These are phyloP conservation scores for Neodiprion fabricii DNA, from an alignment of 1,140 invertebrate genomes.

Conservation along the genomic window DNA sequence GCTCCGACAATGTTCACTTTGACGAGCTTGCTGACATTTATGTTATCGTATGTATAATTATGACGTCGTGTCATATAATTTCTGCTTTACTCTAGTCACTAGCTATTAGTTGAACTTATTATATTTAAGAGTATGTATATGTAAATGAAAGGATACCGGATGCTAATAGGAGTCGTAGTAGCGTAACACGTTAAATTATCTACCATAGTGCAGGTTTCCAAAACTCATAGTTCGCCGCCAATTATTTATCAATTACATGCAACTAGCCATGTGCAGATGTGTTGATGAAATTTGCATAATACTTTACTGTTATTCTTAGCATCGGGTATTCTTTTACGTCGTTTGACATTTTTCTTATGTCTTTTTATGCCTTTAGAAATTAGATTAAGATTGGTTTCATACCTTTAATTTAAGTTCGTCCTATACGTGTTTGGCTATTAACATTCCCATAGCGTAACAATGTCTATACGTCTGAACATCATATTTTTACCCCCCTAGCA, in stretches of 20 bases:
- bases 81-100: constrained; percentile 1
- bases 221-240: too few relatives aligned
- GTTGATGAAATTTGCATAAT: neutral
- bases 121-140: neutral
- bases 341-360: neutral
- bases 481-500: neutral
- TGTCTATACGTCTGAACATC: neutral
- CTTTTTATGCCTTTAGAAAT: neutral
- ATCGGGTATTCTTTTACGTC: neutral
- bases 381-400: neutral
- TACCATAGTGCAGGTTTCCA: too few relatives aligned
- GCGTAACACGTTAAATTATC: too few relatives aligned
- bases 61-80: neutral
- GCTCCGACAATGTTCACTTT: too few relatives aligned
- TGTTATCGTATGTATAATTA: neutral
- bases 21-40: neutral
- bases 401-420: neutral
- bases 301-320: neutral
- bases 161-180: too few relatives aligned
- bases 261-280: neutral
- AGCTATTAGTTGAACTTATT: neutral
- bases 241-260: neutral
- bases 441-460: neutral
- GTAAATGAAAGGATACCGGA: neutral
- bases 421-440: neutral